phyloP scores from a whole-genome alignment of 1,140 invertebrate species.

The Alviniconcha marisindica region DNA sequence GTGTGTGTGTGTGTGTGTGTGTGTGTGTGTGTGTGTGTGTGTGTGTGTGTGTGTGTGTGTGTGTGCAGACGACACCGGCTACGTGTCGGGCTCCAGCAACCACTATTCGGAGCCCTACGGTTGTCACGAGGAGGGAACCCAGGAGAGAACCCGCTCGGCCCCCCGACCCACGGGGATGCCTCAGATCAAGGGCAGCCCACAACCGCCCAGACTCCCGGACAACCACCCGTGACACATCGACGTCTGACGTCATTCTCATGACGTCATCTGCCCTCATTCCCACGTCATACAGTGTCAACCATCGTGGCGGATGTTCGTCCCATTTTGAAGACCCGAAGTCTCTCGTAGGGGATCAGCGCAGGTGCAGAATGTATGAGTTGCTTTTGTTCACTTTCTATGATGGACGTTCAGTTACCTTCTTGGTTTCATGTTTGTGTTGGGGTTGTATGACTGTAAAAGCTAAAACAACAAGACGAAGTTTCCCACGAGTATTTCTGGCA shows the following conservation, averaged over 20 bases:
- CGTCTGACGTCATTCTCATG: not conserved
- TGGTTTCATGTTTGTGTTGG: too few relatives aligned
- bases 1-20: not conserved
- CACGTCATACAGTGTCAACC: too few relatives aligned
- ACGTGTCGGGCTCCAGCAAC: conserved; percentile 38
- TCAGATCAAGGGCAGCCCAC: conserved; percentile 32
- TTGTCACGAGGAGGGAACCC: conserved; percentile 32
- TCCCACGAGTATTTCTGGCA: too few relatives aligned
- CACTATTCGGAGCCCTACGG: conserved; percentile 36
- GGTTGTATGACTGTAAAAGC: too few relatives aligned
- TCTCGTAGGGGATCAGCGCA: too few relatives aligned
- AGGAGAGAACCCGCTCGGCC: conserved; percentile 14
- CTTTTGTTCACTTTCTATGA: too few relatives aligned
- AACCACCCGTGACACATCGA: conserved; percentile 33
- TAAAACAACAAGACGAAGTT: too few relatives aligned
- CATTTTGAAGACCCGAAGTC: too few relatives aligned
- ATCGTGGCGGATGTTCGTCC: too few relatives aligned
- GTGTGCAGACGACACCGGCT: conserved; percentile 35
- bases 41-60: not conserved
- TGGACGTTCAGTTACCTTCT: too few relatives aligned
- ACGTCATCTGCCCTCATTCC: too few relatives aligned
- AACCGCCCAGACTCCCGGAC: conserved; percentile 32
- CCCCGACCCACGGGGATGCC: not conserved
- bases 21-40: not conserved
- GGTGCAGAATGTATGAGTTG: too few relatives aligned